Conservation (phyloP, 2,888 invertebrate genomes). For the Amblyteles armatorius region DNA sequence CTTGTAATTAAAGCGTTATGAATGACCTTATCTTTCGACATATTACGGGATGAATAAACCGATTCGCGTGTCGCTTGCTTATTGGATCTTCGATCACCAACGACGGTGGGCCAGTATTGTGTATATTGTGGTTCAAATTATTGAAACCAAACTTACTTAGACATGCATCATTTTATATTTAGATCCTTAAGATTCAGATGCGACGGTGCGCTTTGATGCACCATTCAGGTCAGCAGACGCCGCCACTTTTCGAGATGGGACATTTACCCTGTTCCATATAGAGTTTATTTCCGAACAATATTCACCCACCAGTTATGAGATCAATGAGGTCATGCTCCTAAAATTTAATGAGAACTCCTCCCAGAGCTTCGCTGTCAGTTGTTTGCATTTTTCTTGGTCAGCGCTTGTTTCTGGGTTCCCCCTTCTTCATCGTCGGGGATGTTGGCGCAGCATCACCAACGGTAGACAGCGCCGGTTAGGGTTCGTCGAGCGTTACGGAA, state of each 20-base stretch:
- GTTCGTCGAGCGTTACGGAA: conserved; percentile 72
- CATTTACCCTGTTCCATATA: background rate
- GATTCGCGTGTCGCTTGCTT: no score
- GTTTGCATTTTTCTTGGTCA: conserved; percentile 40
- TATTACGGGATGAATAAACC: background rate
- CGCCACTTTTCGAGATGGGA: background rate
- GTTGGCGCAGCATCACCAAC: conserved; percentile 48
- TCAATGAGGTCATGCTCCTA: background rate
- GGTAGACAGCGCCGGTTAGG: conserved; percentile 50
- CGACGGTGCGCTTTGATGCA: background rate
- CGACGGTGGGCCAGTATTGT: no score
- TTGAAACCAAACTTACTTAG: no score
- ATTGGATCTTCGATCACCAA: no score
- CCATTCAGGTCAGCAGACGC: background rate
- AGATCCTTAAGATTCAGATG: background rate
- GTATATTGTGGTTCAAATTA: no score
- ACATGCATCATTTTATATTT: background rate
- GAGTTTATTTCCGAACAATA: background rate
- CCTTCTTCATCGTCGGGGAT: background rate
- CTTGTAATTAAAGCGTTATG: background rate
- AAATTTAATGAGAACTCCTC: background rate
- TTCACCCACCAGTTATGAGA: background rate
- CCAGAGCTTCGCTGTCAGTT: background rate
- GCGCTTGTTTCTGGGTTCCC: background rate
- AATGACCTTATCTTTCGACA: background rate